Evolutionary conservation across 2,113 vertebrate genomes (phyloP).

Genomic region (Proterorhinus semilunaris): DNA sequence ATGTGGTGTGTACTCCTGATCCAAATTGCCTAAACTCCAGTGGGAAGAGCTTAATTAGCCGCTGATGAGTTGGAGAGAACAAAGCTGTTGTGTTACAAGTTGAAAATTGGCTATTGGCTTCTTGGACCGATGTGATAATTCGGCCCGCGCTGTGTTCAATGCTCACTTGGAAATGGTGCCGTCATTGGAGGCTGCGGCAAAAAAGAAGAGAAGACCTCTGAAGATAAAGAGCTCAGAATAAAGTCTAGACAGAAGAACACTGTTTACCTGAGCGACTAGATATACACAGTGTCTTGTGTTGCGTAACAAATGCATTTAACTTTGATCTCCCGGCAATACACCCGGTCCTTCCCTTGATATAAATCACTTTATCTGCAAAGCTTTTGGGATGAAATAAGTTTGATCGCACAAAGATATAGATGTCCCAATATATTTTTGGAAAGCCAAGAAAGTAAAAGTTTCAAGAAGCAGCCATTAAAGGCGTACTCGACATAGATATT

Average conservation of each 20-base stretch:
- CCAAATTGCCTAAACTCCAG: slow-evolving; percentile 14
- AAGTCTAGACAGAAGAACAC: slow-evolving; percentile 11
- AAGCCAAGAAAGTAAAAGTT: too few relatives aligned
- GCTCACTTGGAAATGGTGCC: slow-evolving; percentile 64
- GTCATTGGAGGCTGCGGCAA: slow-evolving; percentile 59
- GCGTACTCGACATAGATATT: too few relatives aligned
- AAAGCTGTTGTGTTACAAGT: slow-evolving; percentile 54
- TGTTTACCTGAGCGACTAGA: slow-evolving; percentile 47
- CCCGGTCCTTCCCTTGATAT: too few relatives aligned
- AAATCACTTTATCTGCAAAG: too few relatives aligned
- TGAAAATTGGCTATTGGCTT: slow-evolving; percentile 67
- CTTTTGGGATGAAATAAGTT: too few relatives aligned
- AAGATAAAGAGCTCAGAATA: slow-evolving; percentile 8
- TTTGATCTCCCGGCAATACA: too few relatives aligned
- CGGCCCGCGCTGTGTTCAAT: slow-evolving; percentile 57
- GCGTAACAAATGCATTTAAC: too few relatives aligned
- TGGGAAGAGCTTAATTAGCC: slow-evolving; percentile 57
- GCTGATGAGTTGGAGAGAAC: slow-evolving; percentile 64
- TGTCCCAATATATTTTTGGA: too few relatives aligned
- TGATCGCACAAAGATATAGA: too few relatives aligned
- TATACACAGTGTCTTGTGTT: too few relatives aligned
- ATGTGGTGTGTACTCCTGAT: slow-evolving; percentile 13
- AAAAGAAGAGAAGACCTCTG: slow-evolving; percentile 20
- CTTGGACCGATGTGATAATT: slow-evolving; percentile 56
- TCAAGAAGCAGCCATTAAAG: too few relatives aligned